A percentile compares a stretch with the other conserved stretches of the same genome.
phyloP scores from a whole-genome alignment of 2,113 vertebrate species.

The Gorsachius goisagi region DNA sequence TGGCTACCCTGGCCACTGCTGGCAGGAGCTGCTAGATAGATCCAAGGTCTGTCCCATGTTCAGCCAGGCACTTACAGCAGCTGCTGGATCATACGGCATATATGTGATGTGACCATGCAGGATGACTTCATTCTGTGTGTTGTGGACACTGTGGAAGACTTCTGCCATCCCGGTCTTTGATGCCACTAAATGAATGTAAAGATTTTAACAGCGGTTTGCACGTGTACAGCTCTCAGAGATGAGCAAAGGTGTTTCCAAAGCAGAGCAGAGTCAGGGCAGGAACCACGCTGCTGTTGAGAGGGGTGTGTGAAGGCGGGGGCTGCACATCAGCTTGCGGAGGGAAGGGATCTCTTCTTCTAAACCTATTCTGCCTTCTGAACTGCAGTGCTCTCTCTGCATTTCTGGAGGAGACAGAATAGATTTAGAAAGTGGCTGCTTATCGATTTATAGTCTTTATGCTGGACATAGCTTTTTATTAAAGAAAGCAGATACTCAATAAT shows the following conservation, averaged over 20 bases:
- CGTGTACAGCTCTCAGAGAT: background rate
- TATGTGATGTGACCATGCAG: accelerated
- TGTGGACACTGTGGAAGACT: background rate
- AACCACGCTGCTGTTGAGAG: background rate
- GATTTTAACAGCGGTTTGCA: background rate
- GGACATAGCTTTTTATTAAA: conserved; percentile 92
- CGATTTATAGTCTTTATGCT: conserved; percentile 80
- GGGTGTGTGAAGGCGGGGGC: background rate
- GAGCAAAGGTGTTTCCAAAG: background rate
- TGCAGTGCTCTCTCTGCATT: background rate
- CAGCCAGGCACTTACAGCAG: background rate
- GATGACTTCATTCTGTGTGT: background rate
- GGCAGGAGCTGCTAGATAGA: background rate
- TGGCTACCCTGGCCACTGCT: background rate
- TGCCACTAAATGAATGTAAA: background rate
- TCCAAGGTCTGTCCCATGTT: background rate
- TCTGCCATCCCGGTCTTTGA: background rate
- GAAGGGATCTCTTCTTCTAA: background rate
- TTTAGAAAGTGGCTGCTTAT: conserved; percentile 75
- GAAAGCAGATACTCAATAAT: conserved; percentile 94
- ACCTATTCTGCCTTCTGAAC: background rate
- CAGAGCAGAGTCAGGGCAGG: background rate
- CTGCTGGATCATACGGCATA: background rate
- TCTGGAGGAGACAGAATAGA: conserved; percentile 63
- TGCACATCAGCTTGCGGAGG: background rate